A percentile compares a stretch with the other conserved stretches of the same genome.
phyloP scores from a whole-genome alignment of 2,888 invertebrate species.

The Lathronympha strigana region DNA sequence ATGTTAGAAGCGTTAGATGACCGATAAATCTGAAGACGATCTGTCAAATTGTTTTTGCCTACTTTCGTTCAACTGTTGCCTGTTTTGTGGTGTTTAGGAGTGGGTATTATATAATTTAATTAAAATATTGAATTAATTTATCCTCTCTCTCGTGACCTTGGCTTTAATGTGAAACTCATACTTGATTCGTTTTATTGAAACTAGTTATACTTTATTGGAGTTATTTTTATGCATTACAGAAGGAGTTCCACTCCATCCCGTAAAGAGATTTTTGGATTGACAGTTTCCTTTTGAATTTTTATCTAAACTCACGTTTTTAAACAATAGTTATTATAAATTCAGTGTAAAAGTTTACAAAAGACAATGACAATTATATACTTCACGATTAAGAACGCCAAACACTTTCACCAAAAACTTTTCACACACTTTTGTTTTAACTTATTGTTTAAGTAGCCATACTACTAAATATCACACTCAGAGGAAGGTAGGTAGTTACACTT shows the following conservation, averaged over 20 bases:
- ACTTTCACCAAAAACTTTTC: conserved; percentile 17
- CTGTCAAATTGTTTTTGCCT: neutral
- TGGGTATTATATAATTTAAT: neutral
- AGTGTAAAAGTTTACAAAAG: neutral
- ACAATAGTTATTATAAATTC: neutral
- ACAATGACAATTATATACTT: neutral
- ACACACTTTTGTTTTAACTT: conserved; percentile 16
- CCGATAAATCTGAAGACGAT: conserved; percentile 6
- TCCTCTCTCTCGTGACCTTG: conserved; percentile 48
- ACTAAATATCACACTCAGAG: too few species aligned
- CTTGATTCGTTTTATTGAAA: neutral
- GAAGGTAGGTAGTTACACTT: too few species aligned
- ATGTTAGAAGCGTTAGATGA: conserved; percentile 28
- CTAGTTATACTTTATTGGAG: neutral
- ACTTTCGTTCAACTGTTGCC: neutral
- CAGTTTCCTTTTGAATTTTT: neutral
- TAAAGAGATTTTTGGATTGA: neutral
- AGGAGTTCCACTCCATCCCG: neutral
- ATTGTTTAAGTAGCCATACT: neutral
- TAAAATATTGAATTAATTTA: neutral
- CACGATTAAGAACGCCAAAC: neutral
- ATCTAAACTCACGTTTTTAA: neutral
- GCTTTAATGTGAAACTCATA: conserved; percentile 44
- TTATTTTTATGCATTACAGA: neutral
- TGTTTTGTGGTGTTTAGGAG: conserved; percentile 24